Percentiles rank a stretch among this genome's conserved stretches.
Evolutionary conservation across 2,888 invertebrate genomes (phyloP).

Genomic region (Autographa gamma): DNA sequence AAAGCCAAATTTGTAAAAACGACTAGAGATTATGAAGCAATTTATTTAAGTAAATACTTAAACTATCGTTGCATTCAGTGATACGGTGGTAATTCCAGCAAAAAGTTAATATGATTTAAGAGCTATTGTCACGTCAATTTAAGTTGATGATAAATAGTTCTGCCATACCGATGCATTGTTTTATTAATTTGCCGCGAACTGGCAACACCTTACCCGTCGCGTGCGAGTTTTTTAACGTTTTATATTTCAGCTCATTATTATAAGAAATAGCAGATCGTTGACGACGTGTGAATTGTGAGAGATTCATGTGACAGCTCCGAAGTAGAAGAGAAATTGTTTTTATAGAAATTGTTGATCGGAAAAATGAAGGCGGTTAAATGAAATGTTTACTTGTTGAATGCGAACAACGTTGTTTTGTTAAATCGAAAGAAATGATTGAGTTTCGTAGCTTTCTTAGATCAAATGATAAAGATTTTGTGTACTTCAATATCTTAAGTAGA

Average conservation of each 20-base stretch:
- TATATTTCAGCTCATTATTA: slow-evolving; percentile 67
- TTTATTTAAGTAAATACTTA: slow-evolving; percentile 17
- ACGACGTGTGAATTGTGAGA: slow-evolving; percentile 60
- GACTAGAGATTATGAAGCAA: slow-evolving; percentile 15
- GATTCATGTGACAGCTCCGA: slow-evolving; percentile 55
- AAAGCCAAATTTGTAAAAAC: slow-evolving; percentile 7
- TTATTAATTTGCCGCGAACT: slow-evolving; percentile 53
- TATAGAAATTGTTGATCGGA: slow-evolving; percentile 29
- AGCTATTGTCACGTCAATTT: slow-evolving; percentile 39
- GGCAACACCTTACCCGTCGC: slow-evolving; percentile 65
- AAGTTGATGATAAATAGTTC: slow-evolving; percentile 45
- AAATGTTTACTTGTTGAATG: slow-evolving; percentile 20
- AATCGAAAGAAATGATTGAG: slow-evolving; percentile 26
- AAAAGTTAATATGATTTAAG: slow-evolving; percentile 34
- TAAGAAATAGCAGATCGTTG: slow-evolving; percentile 46
- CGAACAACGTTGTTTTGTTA: slow-evolving; percentile 19
- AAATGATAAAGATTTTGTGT: slow-evolving; percentile 2
- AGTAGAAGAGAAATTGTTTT: slow-evolving; percentile 45
- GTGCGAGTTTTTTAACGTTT: slow-evolving; percentile 62
- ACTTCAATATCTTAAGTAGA: slow-evolving; percentile 7
- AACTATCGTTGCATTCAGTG: slow-evolving; percentile 26
- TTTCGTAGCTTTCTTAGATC: slow-evolving; percentile 33
- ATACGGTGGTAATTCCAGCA: slow-evolving; percentile 27
- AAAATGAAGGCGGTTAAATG: slow-evolving; percentile 27
- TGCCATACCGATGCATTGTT: slow-evolving; percentile 49